Evolutionary conservation across 2,888 invertebrate genomes (phyloP).

Genomic region (Campopleginae sp.): DNA sequence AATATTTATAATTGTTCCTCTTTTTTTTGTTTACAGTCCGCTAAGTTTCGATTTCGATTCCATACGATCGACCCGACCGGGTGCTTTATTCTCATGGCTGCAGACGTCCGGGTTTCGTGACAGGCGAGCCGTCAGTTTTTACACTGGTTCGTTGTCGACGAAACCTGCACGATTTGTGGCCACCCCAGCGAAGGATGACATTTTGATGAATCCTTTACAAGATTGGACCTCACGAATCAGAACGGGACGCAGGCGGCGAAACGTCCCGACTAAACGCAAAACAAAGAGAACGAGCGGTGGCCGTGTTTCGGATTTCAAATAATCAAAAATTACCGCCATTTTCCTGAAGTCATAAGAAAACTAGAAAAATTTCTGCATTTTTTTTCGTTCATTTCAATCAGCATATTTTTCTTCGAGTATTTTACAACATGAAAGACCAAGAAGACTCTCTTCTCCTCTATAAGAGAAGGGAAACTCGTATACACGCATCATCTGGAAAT

Average conservation of each 20-base stretch:
- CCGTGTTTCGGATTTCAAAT: too few species aligned
- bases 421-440: too few species aligned
- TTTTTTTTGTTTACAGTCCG: slow-evolving; percentile 36
- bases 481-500: background rate
- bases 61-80: background rate
- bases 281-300: too few species aligned
- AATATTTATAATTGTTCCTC: background rate
- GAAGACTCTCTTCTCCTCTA: background rate
- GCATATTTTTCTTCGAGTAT: too few species aligned
- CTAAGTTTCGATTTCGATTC: slow-evolving; percentile 18
- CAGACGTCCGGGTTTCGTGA: slow-evolving; percentile 92
- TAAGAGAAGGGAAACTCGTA: background rate
- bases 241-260: too few species aligned
- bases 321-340: too few species aligned
- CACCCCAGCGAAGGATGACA: slow-evolving; percentile 74
- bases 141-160: slow-evolving; percentile 97
- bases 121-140: slow-evolving; percentile 89
- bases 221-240: too few species aligned
- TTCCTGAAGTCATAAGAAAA: too few species aligned
- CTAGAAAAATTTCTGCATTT: too few species aligned
- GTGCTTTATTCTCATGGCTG: slow-evolving; percentile 73
- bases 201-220: too few species aligned
- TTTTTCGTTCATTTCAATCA: too few species aligned
- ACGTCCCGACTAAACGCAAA: too few species aligned
- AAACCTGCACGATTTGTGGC: slow-evolving; percentile 94